Evolutionary conservation across 2,888 invertebrate species (phyloP), one percentile per base, ranked within the genome.

Genomic region (Harpalus rubripes): DNA sequence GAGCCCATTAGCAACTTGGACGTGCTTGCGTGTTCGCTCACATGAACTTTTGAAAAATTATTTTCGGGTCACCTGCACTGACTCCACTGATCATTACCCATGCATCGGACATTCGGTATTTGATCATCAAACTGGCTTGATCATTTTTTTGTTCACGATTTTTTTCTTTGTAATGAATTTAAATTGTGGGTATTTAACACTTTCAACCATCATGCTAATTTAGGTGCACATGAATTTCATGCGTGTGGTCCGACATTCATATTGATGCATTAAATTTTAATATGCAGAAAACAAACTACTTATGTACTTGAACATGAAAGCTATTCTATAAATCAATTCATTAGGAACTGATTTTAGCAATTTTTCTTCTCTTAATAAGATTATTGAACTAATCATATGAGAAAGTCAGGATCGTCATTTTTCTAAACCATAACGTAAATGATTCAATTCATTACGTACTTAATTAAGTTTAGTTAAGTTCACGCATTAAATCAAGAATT

Each of bases 11-110:
- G 68, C 65, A 26, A 63, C 41, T 61, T 41, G 61, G 16, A 59
- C 61, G 81, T 41, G 63, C 63, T 39, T 81, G 81, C 81, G 61
- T 61, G 81, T 63, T 68, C 39, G 10, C 81, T 81, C 68, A 81
- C 81, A 52, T 81, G 81, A 81, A 81, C 65, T 81, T 81, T 81
- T 81, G 81, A 81, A 41, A 79, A 82, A 82, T 82, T 82, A 82
- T 82, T 72, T 82, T 72, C 82, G 72, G 82, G 82, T 82, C 82
- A 82, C 16, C n/a, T 52, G 81, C 22, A 41, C 58, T 41, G 41
- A 65, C 10, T 44, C 18, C 18, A 44, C 8, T 56, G 76, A 52
- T 41, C 76, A 76, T 76, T 76, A 65, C 56, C 76, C 41, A 52
- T n/a, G n/a, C 72, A 18, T 72, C 26, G 59, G 59, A 63, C 22